phyloP scores from a whole-genome alignment of 1,140 invertebrate genomes.

The Bombus huntii region DNA sequence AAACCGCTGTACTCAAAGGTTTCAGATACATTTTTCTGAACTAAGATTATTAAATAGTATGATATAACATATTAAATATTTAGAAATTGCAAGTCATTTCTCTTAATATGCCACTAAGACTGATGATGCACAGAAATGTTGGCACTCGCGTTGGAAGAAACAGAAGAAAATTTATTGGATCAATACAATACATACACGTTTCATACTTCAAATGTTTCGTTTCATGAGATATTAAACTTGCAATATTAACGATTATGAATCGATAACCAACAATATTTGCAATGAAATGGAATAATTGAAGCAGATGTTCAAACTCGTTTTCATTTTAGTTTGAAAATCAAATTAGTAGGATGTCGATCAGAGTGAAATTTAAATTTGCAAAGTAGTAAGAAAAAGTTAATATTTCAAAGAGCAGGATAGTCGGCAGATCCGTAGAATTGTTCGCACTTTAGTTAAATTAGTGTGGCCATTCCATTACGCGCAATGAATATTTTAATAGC shows the following conservation, averaged over 20 bases:
- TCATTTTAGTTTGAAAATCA: background rate
- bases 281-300: background rate
- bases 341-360: background rate
- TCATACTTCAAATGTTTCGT: background rate
- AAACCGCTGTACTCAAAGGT: too few relatives aligned
- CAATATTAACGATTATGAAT: background rate
- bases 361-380: slow-evolving; percentile 31
- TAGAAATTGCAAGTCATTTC: too few relatives aligned
- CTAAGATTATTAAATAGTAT: too few relatives aligned
- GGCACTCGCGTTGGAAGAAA: too few relatives aligned
- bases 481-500: slow-evolving; percentile 61
- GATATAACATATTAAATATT: too few relatives aligned
- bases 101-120: too few relatives aligned
- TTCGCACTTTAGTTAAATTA: slow-evolving; percentile 50
- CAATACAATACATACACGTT: background rate
- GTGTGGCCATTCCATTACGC: slow-evolving; percentile 47
- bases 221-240: background rate
- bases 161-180: background rate
- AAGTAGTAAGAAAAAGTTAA: slow-evolving; percentile 25
- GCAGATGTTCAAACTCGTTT: background rate
- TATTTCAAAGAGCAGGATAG: slow-evolving; percentile 29
- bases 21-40: too few relatives aligned
- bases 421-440: background rate
- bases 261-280: background rate
- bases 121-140: too few relatives aligned